Evolutionary conservation across 2,113 vertebrate species (phyloP), one percentile per base, ranked within the genome.

Genomic region (Rhinichthys klamathensis): DNA sequence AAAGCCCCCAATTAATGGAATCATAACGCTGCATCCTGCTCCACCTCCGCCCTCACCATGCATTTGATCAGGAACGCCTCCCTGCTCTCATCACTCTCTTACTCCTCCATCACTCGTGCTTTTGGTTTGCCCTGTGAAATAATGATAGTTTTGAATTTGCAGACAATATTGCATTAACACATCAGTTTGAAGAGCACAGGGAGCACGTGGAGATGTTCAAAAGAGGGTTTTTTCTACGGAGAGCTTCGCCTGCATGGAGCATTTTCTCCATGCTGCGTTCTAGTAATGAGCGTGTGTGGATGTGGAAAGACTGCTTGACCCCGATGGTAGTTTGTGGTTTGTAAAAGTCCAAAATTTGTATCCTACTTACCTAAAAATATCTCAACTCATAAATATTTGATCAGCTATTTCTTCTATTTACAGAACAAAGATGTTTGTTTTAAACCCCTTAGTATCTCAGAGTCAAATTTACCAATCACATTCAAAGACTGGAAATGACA

Each of bases 1-100:
- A 91, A 91, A 91, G 84, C 70, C 84, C 89, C 81, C 86, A 90
- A 91, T 92, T 92, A 90, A 89, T 67, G 83, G 70, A 90, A 90
- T 91, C 88, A 90, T 79, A 91, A 79, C 65, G 13, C 54, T n/a
- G 69, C 41, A 21, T 88, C 58, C 76, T 84, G 56, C 85, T 67
- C 74, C 67, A 23, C 23, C 80, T 78, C 6, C 30, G 16, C 84
- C 58, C 13, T 72, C 27, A 12, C 54, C 67, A 73, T 41, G 16
- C 72, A 86, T 91, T 83, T 85, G 87, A 90, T 89, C 83, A 88
- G 74, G 27, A 76, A 44, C 38, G 86, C 83, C 41, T 56, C 70
- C 32, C 35, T 69, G 16, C 77, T 73, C 54, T 54, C 44, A 65
- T 84, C 44, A 67, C 23, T 72, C 58, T 51, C 44, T 81, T 70